Evolutionary conservation across 2,888 invertebrate species (phyloP), one percentile per base, ranked within the genome.

Genomic region (Nemapogon koenigi): DNA sequence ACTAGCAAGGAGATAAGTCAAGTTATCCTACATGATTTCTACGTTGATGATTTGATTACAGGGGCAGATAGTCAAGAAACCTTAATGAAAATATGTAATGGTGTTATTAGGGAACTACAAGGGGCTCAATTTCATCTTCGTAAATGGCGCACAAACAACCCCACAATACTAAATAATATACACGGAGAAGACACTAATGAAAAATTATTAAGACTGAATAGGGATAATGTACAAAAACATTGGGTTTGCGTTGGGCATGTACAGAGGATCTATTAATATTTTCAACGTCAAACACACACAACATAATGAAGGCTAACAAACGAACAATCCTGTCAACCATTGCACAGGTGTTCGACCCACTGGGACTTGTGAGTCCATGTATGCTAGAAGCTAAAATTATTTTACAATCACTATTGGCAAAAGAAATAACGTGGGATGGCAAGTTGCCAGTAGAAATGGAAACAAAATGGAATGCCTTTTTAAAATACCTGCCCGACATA

Each of bases 331-430:
- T 50, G 11, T 51, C 51, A 2, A 15, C 39, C 4, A 43, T 51
- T 0, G 38, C 38, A 27, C 49, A 52, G 42, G 31, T 50, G 7
- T 52, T 49, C 40, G 52, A 50, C 26, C 52, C 50, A 1, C 31
- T 52, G 4, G 52, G 50, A 17, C 39, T 52, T 1, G 38, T 50
- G 4, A 43, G 39, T 3, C 51, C 49, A 1, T 40, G 40, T 30
- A 11, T 37, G 7, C 18, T 37, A 3, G 13, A 31, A 16, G 32
- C 37, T 8, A 37, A 40, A 37, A 16, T 36, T 11, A 15, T 40
- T 10, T 10, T 41, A 7, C 35, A 41, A 27, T 25, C 18, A 15
- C 27, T 41, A 31, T 41, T 39, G 42, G 17, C 38, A 2, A 7
- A 15, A 2, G 28, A 31, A 14, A 27, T 16, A 10, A 13, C 10